Evolutionary conservation across 2,113 vertebrate genomes (phyloP), one percentile per base, ranked within the genome.

Genomic region (Ursus arctos): DNA sequence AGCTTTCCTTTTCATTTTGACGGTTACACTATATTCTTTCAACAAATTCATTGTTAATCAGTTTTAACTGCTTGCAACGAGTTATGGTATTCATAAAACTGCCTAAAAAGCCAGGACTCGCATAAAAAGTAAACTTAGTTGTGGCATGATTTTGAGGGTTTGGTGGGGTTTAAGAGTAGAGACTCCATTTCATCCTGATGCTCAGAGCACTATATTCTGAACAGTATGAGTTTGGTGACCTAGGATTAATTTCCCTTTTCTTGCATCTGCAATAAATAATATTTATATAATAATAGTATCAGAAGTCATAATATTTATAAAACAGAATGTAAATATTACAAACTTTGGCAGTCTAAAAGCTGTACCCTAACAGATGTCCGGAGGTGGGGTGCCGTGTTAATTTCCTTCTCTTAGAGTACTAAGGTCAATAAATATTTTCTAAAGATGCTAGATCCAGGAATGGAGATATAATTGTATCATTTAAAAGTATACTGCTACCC

Each of bases 251-350:
- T 97, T 94, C 21, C 40, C 65, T 76, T 59, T 94, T 63, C 13
- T 67, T 91, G 81, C 55, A 24, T 92, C 76, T 91, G 47, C 6
- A 69, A 88, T 49, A 69, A 59, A 51, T 88, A 94, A 65, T 33
- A 88, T 93, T 92, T 96, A 16, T 36, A 49, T 80, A 86, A 74
- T 84, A 77, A 94, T 49, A 91, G 16, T 79, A 86, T 83, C 59
- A 65, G 36, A 94, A 95, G 69, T 91, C 22, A 91, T 92, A 53
- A 93, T 83, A 93, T 81, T 85, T 88, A 83, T 51, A 67, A 97
- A 93, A 92, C 16, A 69, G 88, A 90, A 87, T 61, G 2, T 53
- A 57, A 97, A 88, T 87, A 49, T 94, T 76, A 86, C 55, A 89
- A 95, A 72, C 8, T 53, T 95, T 31, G 24, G 69, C 28, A 86